A percentile compares a stretch with the other conserved stretches of the same genome.
Conservation (phyloP, 2,888 invertebrate genomes). For the Lasioglossum pauxillum region DNA sequence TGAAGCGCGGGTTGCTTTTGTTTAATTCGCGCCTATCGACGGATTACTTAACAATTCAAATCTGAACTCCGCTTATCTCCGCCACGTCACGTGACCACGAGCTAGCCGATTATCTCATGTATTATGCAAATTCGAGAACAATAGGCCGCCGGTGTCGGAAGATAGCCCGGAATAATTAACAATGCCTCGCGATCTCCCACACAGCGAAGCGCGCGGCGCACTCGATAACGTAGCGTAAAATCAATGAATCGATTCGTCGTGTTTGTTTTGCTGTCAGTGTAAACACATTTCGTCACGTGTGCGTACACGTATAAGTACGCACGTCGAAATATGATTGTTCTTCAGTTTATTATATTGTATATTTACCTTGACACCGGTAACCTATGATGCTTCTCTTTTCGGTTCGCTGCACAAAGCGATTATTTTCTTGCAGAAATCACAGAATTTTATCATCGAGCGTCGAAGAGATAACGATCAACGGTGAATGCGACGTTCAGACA, state of each 20-base stretch:
- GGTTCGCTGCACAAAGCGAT: background rate
- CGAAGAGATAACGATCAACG: constrained; percentile 40
- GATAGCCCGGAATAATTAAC: background rate
- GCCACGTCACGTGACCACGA: background rate
- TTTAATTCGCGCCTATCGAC: background rate
- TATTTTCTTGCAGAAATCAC: background rate
- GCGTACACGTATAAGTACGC: background rate
- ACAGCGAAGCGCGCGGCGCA: background rate
- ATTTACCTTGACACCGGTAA: constrained; percentile 30
- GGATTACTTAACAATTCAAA: background rate
- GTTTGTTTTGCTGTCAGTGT: constrained; percentile 11
- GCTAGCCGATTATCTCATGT: background rate
- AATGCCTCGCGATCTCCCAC: background rate
- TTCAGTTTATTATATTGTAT: no score
- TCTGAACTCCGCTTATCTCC: background rate
- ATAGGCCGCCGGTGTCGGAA: background rate
- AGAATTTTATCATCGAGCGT: constrained; percentile 31
- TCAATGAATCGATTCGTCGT: constrained; percentile 23
- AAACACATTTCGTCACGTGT: constrained; percentile 11
- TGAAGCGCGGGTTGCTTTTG: constrained; percentile 11
- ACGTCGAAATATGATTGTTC: background rate
- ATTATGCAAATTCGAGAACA: background rate
- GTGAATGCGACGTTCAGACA: constrained; percentile 39
- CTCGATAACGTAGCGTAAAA: background rate
- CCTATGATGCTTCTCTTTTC: background rate